Conservation (phyloP, 1,140 invertebrate genomes). For the Akabosia matsudoensis region DNA sequence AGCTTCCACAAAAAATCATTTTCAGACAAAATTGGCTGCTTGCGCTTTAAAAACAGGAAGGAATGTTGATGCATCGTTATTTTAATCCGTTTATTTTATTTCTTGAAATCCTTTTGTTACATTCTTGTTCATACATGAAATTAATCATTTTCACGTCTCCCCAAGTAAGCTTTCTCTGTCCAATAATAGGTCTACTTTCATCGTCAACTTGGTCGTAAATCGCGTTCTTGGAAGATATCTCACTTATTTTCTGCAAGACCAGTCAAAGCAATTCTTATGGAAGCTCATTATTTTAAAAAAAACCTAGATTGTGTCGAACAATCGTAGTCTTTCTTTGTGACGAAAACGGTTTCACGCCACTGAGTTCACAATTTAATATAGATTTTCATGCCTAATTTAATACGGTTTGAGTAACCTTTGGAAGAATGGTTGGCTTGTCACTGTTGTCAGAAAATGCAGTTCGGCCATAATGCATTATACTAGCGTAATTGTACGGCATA, state of each 20-base stretch:
- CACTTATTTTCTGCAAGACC: not conserved
- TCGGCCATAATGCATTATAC: constrained; percentile 36
- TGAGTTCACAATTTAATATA: not conserved
- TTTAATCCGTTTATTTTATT: no score
- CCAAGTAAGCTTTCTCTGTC: constrained; percentile 27
- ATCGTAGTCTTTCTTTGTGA: not conserved
- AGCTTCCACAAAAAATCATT: no score
- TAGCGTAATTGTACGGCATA: constrained; percentile 38
- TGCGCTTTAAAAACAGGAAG: no score
- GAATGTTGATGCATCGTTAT: no score
- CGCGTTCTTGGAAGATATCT: not conserved
- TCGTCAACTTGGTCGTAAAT: constrained; percentile 27
- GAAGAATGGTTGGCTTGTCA: constrained; percentile 32
- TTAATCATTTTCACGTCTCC: constrained; percentile 35
- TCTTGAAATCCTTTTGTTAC: no score
- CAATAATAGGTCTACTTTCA: constrained; percentile 27
- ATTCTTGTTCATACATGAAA: constrained; percentile 35
- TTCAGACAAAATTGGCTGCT: no score
- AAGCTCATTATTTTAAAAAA: not conserved
- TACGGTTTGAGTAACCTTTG: constrained; percentile 12
- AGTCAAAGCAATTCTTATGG: not conserved
- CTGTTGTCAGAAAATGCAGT: constrained; percentile 33
- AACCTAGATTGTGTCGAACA: not conserved
- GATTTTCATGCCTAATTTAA: not conserved
- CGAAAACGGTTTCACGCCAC: not conserved